Base-by-base conservation (phyloP, 2,113 vertebrate genomes). In the Protobothrops mucrosquamatus region DNA sequence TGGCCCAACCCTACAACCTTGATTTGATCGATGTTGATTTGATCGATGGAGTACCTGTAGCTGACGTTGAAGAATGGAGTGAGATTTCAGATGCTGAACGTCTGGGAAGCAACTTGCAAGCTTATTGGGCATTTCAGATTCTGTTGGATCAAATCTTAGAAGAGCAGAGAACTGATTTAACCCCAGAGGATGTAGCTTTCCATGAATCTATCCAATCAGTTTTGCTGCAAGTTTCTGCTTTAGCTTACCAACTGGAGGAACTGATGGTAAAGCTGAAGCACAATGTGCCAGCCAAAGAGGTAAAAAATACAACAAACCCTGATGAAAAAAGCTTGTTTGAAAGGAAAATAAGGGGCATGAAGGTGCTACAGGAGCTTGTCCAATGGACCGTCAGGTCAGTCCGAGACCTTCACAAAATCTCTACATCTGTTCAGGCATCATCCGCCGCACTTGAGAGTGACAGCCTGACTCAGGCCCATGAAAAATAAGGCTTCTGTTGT, bases 351-450 rank as follows among this genome's bases (percentile, higher is more conserved):
- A 96, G 97, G 94, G 98, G 97, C 57, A 92, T 98, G 29, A 97
- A 97, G 0, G 98, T 98, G 94, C 95, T 98, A 56, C 97, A 94
- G 52, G 97, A 98, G 94, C 97, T 98, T 94, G 97, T 96, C 6
- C 97, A 97, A 43, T 98, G 98, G 97, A 96, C 97, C 0, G 90
- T 98, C 85, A 96, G 98, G 93, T 97, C 97, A 0, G 86, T 95
- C 0, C 96, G 94, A 61, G 98, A 98, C 92, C 96, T 98, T 89
- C 96, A 95, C 69, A 95, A 97, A 91, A 92, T 98, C 2, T 64
- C 97, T 92, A 97, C 95, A 93, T 92, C 88, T 69, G 4, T 94
- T 94, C 91, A 22, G 0, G 93, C 39, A 39, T 34, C 92, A 0
- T 2, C 92, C 55, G 48, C 92, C 1, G 7, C 86, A 29, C 91